Base-by-base conservation (phyloP, 2,888 invertebrate genomes). In the Acleris emargana region DNA sequence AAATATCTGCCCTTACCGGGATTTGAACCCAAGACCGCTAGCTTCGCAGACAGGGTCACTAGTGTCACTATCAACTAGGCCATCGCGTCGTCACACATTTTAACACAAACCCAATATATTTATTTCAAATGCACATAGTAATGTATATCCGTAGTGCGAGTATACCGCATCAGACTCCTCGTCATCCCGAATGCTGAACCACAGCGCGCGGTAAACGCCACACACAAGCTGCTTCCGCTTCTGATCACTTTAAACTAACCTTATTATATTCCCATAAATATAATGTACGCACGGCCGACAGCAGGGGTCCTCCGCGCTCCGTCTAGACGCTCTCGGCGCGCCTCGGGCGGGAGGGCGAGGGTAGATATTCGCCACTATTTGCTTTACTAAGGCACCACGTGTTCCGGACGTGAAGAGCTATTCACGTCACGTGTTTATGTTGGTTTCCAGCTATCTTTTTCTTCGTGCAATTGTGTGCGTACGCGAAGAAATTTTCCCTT, bases 251-350 rank as follows among this genome's bases (percentile, higher is more conserved):
- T 64, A 63, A 67, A 58, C 62, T 62, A 68, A 71, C 64, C 58
- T 69, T 74, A 72, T 72, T 71, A 69, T 67, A 50, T 52, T 58
- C 51, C 60, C 43, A 55, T 61, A 68, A 68, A 64, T 68, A 57
- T 68, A 64, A 60, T 47, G 57, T 72, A 72, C 72, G 72, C 80
- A 76, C 69, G 77, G 74, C 74, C 77, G 79, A 75, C 74, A 76
- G 76, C 75, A 76, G 77, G 85, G 85, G 81, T 86, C 85, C 89
- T 61, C 57, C 55, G 60, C 28, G 50, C 89, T 87, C 83, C 87
- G 91, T 91, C 91, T 92, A 92, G 91, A 92, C 91, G 81, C 86
- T 86, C 84, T 81, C 81, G 84, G 87, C 88, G 85, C 71, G 72
- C 66, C 72, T 66, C 73, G 69, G 73, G 67, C 69, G 74, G 75